Conservation (phyloP, 2,113 vertebrate genomes). For the Syrmaticus mikado region DNA sequence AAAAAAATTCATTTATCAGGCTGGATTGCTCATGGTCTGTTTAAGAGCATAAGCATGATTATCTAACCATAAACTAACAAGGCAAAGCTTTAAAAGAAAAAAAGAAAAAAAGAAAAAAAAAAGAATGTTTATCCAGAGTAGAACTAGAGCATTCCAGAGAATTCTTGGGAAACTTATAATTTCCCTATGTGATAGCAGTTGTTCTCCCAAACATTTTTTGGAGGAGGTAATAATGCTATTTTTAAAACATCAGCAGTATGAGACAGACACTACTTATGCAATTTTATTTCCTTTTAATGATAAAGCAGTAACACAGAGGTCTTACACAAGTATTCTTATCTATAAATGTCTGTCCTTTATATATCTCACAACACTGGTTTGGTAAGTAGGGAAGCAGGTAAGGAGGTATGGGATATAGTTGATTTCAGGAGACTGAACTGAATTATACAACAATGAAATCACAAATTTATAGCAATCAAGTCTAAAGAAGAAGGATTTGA, state of each 20-base stretch:
- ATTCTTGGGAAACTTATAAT: not conserved
- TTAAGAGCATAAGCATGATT: not conserved
- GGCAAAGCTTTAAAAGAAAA: not conserved
- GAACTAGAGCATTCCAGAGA: not conserved
- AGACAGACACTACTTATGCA: not conserved
- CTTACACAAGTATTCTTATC: not conserved
- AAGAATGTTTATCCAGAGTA: not conserved
- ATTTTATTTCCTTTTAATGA: not conserved
- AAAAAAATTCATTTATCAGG: not conserved
- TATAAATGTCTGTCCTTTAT: not conserved
- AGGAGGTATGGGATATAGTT: not conserved
- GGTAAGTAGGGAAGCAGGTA: not conserved
- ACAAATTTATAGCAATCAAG: not conserved
- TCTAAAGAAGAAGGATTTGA: conserved; percentile 19
- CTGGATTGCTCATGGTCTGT: not conserved
- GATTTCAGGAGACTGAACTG: not conserved
- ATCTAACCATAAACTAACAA: not conserved
- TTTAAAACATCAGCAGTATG: not conserved
- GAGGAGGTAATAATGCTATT: not conserved
- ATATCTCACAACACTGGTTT: not conserved
- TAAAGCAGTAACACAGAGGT: not conserved
- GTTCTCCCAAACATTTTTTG: not conserved
- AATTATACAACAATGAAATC: not conserved
- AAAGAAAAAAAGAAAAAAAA: not conserved
- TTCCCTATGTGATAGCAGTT: not conserved